Conservation (phyloP, 2,888 invertebrate genomes). For the Leptopilina myrica region DNA sequence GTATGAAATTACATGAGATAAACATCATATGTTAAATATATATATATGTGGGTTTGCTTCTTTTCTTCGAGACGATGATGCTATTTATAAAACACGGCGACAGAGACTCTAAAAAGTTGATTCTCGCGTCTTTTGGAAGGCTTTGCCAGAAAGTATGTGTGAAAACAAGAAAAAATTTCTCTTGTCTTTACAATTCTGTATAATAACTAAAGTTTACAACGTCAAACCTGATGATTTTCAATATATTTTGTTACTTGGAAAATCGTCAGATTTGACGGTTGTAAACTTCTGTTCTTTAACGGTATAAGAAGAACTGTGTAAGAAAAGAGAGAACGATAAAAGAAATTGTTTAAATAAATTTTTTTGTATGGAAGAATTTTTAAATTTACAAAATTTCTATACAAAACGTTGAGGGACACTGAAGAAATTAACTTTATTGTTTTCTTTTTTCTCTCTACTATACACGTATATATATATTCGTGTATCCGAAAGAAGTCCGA, state of each 20-base stretch:
- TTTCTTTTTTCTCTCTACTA: background rate
- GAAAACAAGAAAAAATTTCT: background rate
- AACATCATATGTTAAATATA: conserved; percentile 35
- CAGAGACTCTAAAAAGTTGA: conserved; percentile 21
- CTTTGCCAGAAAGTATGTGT: background rate
- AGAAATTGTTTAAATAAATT: too few species aligned
- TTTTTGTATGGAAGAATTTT: background rate
- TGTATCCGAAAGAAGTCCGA: background rate
- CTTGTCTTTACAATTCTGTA: background rate
- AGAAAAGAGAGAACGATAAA: background rate
- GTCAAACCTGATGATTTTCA: too few species aligned
- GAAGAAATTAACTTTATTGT: conserved; percentile 11
- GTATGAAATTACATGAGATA: conserved; percentile 40
- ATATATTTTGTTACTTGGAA: too few species aligned
- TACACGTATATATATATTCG: background rate
- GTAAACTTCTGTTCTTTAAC: too few species aligned
- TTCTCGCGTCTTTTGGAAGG: background rate
- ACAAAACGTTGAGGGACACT: background rate
- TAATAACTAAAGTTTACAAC: too few species aligned
- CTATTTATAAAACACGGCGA: conserved; percentile 39
- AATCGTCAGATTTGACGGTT: too few species aligned
- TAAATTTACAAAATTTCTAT: background rate
- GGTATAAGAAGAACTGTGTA: too few species aligned
- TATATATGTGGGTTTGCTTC: conserved; percentile 32
- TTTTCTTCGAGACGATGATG: conserved; percentile 28